These are phyloP conservation scores for Bombus superbus DNA, from an alignment of 1,140 invertebrate genomes.

Conservation along the genomic window DNA sequence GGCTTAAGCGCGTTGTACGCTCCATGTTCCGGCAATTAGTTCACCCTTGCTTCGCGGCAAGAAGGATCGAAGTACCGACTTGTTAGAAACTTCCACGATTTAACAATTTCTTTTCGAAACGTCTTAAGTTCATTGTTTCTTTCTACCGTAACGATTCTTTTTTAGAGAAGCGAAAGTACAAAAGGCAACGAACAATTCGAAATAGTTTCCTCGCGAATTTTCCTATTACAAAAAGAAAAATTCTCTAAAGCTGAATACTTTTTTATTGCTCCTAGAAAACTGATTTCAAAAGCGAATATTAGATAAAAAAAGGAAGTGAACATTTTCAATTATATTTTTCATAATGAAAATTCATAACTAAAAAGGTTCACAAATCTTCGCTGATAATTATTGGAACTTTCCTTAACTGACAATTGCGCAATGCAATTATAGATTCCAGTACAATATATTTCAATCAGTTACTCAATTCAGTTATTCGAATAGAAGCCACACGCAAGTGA, in stretches of 20 bases:
- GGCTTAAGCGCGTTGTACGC: constrained; percentile 31
- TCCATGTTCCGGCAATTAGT: constrained; percentile 34
- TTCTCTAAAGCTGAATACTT: background rate
- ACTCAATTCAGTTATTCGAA: background rate
- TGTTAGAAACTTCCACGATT: background rate
- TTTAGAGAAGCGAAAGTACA: background rate
- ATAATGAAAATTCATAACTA: too few relatives aligned
- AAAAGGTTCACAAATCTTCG: too few relatives aligned
- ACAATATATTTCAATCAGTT: too few relatives aligned
- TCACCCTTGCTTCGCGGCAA: background rate
- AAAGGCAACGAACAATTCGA: background rate
- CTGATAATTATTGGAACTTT: too few relatives aligned
- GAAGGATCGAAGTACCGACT: background rate
- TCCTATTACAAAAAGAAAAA: background rate
- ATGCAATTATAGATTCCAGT: too few relatives aligned
- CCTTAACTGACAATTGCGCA: too few relatives aligned
- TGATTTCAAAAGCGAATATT: background rate
- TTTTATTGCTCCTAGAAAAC: background rate
- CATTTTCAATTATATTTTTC: too few relatives aligned
- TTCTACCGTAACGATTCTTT: background rate
- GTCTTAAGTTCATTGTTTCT: background rate
- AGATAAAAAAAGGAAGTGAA: too few relatives aligned
- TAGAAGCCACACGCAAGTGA: too few relatives aligned
- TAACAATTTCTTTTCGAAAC: background rate
- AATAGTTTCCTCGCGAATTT: background rate